These are phyloP conservation scores for Poecilia latipinna DNA, from an alignment of 2,113 vertebrate genomes.

Conservation along the genomic window DNA sequence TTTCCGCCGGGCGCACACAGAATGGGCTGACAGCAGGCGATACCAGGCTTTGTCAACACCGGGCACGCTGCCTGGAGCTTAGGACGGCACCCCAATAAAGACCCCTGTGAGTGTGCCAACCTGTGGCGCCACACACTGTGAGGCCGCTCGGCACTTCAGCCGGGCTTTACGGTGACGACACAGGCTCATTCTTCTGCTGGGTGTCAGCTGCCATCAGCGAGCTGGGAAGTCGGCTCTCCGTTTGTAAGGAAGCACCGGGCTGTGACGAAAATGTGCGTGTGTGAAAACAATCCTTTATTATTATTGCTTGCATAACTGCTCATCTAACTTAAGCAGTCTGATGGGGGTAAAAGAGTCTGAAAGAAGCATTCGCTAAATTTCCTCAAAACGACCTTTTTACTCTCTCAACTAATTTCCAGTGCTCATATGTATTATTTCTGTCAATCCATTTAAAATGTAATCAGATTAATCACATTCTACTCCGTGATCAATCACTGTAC, in stretches of 20 bases:
- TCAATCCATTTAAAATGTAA: too few species aligned
- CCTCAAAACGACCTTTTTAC: slow-evolving; percentile 41
- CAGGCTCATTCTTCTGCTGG: slow-evolving; percentile 59
- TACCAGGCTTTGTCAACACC: slow-evolving; percentile 80
- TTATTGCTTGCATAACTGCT: slow-evolving; percentile 57
- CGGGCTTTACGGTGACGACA: slow-evolving; percentile 55
- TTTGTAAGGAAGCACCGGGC: slow-evolving; percentile 46
- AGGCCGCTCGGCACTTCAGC: slow-evolving; percentile 44
- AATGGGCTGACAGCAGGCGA: slow-evolving; percentile 82
- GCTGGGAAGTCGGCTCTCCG: slow-evolving; percentile 50
- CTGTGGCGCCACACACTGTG: slow-evolving; percentile 70
- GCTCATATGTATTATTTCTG: too few species aligned
- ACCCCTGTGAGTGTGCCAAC: slow-evolving; percentile 66
- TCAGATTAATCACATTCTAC: too few species aligned
- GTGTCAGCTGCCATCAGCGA: slow-evolving; percentile 48
- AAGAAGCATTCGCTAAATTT: slow-evolving; percentile 54
- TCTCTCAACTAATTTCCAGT: slow-evolving; percentile 38
- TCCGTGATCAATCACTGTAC: too few species aligned
- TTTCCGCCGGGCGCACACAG: slow-evolving; percentile 74
- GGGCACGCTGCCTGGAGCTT: slow-evolving; percentile 73
- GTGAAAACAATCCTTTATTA: slow-evolving; percentile 25
- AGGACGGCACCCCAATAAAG: slow-evolving; percentile 69
- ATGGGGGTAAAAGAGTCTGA: slow-evolving; percentile 47
- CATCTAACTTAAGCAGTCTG: slow-evolving; percentile 57
- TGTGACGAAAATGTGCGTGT: slow-evolving; percentile 31